Evolutionary conservation across 1,140 invertebrate species (phyloP), one percentile per base, ranked within the genome.

Genomic region (Leptoteleia sp.): DNA sequence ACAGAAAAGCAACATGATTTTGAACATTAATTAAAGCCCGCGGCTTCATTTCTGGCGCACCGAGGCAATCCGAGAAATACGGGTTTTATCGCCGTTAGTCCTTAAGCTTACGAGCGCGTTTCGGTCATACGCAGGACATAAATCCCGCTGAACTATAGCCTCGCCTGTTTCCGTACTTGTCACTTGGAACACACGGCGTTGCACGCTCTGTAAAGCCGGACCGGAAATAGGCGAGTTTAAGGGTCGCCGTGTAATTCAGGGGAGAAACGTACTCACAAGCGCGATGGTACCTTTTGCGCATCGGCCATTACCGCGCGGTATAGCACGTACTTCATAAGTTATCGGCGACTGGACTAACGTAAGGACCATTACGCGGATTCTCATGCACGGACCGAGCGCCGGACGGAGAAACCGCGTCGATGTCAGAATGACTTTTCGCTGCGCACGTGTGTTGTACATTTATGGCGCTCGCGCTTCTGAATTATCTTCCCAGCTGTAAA

Each of bases 161-260:
- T 72, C 29, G 37, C 7, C 71, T 68, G 77, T 80, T 80, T 76
- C 77, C 77, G 77, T 80, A 72, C 65, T 80, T 80, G 77, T 76
- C 77, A 80, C 77, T 75, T 76, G 71, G 52, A 76, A 76, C 71
- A 80, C 64, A 79, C 76, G 70, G 65, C 29, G 16, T 31, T 43
- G 64, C 64, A 54, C 54, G 67, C 59, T 70, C 57, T 13, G 76
- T 13, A 59, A 70, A 73, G 48, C 76, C 33, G 65, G 67, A 80
- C 77, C 77, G 77, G 77, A 80, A 80, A 72, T 80, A 76, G 67
- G 57, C 54, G 52, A 80, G 77, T 80, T 80, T 80, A 76, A 80
- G 67, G 77, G 77, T 76, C 77, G 71, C 43, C 59, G 38, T 76
- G 71, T 79, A 79, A 70, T 75, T 79, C 61, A 67, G 43, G 29